phyloP scores from a whole-genome alignment of 2,888 invertebrate species.

The Neria commutata region DNA sequence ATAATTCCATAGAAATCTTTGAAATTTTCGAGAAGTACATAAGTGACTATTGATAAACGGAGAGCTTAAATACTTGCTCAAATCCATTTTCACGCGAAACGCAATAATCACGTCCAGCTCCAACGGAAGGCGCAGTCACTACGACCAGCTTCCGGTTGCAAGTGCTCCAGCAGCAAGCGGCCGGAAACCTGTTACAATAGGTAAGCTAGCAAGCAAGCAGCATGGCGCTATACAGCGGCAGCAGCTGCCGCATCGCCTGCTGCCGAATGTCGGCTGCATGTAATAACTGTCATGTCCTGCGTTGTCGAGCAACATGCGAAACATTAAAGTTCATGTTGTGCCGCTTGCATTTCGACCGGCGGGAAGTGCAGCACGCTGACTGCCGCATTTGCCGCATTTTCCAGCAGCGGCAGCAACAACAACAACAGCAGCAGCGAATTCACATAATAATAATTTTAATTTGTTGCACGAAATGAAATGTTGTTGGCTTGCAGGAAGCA shows the following conservation, averaged over 20 bases:
- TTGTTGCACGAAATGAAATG: neutral
- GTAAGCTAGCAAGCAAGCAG: too few species aligned
- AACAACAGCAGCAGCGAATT: neutral
- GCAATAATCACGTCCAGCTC: neutral
- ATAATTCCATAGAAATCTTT: too few species aligned
- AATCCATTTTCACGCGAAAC: too few species aligned
- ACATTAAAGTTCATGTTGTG: slow-evolving; percentile 19
- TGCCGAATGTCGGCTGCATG: slow-evolving; percentile 6
- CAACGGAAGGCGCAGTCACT: slow-evolving; percentile 16
- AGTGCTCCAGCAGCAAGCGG: slow-evolving; percentile 10
- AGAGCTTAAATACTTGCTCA: too few species aligned
- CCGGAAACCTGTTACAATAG: slow-evolving; percentile 8
- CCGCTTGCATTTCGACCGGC: neutral
- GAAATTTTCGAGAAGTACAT: too few species aligned
- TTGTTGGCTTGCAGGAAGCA: too few species aligned
- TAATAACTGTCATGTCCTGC: slow-evolving; percentile 39
- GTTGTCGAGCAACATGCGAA: slow-evolving; percentile 36
- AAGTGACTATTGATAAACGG: too few species aligned
- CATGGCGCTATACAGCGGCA: neutral
- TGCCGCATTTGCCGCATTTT: neutral
- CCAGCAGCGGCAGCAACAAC: neutral
- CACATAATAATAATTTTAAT: neutral
- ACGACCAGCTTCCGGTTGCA: slow-evolving; percentile 15
- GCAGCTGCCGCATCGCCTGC: neutral
- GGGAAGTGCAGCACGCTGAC: too few species aligned